Evolutionary conservation across 2,113 vertebrate genomes (phyloP).

Genomic region (Ciconia stormi): DNA sequence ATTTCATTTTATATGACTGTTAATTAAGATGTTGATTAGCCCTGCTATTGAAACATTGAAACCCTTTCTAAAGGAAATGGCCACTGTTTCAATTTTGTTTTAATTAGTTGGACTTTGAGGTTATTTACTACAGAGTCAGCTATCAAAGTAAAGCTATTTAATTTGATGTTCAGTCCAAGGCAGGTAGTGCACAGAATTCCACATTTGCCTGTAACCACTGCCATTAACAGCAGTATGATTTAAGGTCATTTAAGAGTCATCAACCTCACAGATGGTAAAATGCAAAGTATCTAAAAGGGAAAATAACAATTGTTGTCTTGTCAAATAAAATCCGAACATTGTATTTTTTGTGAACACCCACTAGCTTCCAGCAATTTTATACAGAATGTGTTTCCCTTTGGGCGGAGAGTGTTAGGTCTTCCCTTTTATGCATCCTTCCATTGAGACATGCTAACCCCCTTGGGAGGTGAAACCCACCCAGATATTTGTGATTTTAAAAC

Average conservation of each 20-base stretch:
- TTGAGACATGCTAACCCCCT: constrained; percentile 71
- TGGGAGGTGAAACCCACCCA: constrained; percentile 80
- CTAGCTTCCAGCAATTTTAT: constrained; percentile 80
- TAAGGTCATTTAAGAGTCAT: constrained; percentile 78
- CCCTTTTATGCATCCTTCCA: constrained; percentile 78
- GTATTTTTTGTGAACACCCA: constrained; percentile 77
- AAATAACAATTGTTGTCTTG: constrained; percentile 78
- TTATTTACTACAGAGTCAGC: constrained; percentile 66
- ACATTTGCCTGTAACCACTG: constrained; percentile 49
- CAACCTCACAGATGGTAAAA: constrained; percentile 72
- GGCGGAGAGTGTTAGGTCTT: constrained; percentile 75
- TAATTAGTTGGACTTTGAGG: constrained; percentile 63
- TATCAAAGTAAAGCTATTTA: constrained; percentile 50
- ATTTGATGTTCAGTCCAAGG: constrained; percentile 61
- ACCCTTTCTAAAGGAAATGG: constrained; percentile 47
- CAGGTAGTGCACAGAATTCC: constrained; percentile 31
- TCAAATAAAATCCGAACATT: constrained; percentile 75
- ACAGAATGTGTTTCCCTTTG: constrained; percentile 76
- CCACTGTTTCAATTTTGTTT: constrained; percentile 59
- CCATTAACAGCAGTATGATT: constrained; percentile 56
- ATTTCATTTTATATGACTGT: constrained; percentile 72
- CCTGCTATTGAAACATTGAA: constrained; percentile 62
- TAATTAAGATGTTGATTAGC: constrained; percentile 78
- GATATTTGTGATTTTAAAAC: constrained; percentile 79
- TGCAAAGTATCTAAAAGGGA: constrained; percentile 66